A percentile compares a stretch with the other conserved stretches of the same genome.
phyloP scores from a whole-genome alignment of 2,888 invertebrate species.

The Orchestes rusci region DNA sequence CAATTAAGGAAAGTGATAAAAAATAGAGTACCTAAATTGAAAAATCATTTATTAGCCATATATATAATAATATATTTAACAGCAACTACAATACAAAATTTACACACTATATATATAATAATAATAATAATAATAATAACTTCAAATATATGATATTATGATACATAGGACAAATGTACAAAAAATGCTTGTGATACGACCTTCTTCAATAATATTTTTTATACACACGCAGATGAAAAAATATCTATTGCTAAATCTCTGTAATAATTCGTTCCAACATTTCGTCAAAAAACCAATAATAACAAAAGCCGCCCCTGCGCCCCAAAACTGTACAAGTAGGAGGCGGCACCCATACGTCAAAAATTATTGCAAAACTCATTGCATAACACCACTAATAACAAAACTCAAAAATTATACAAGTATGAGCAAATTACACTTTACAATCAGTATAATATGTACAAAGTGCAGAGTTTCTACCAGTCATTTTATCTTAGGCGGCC shows the following conservation, averaged over 20 bases:
- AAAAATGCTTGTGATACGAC: conserved; percentile 39
- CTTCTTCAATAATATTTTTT: conserved; percentile 37
- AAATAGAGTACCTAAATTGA: conserved; percentile 24
- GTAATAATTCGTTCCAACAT: conserved; percentile 25
- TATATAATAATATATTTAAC: conserved; percentile 69
- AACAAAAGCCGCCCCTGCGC: conserved; percentile 3
- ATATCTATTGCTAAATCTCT: conserved; percentile 38
- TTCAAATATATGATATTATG: conserved; percentile 50
- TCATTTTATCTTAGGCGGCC: conserved; percentile 10
- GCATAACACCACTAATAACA: conserved; percentile 41
- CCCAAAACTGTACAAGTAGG: conserved; percentile 17
- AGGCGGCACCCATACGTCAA: conserved; percentile 11
- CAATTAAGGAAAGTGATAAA: too few species aligned
- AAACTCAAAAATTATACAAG: conserved; percentile 40
- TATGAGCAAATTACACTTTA: conserved; percentile 43
- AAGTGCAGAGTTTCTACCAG: conserved; percentile 30
- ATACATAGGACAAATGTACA: conserved; percentile 46
- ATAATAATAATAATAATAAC: too few species aligned
- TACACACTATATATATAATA: conserved; percentile 62
- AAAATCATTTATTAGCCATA: conserved; percentile 61
- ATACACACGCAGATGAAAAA: too few species aligned
- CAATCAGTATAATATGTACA: conserved; percentile 35
- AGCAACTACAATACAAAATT: conserved; percentile 70
- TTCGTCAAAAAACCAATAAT: conserved; percentile 7
- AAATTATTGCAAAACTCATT: conserved; percentile 28